Conservation (phyloP, 2,113 vertebrate species). For the Nyctibius bracteatus region DNA sequence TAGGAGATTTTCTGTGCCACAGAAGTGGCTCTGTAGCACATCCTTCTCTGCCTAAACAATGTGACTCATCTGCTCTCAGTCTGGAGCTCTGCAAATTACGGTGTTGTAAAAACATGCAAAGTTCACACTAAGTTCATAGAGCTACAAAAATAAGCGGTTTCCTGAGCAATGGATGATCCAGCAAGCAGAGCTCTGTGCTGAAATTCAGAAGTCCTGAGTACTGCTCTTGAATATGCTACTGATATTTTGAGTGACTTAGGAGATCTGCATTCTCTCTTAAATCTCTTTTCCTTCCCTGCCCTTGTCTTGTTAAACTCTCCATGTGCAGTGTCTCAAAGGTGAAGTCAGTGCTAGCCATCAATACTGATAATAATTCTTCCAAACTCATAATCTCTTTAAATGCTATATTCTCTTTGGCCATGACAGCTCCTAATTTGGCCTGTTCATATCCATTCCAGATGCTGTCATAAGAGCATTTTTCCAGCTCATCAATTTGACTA, state of each 20-base stretch:
- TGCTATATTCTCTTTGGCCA: background rate
- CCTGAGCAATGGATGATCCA: background rate
- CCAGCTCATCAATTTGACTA: background rate
- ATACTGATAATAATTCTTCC: background rate
- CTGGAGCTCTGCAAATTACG: conserved; percentile 53
- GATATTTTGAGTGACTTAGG: background rate
- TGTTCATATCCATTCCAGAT: background rate
- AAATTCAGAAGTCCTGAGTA: background rate
- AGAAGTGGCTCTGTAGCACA: conserved; percentile 47
- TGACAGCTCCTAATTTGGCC: background rate
- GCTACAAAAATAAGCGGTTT: conserved; percentile 50
- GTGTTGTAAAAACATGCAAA: conserved; percentile 57
- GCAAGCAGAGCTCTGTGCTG: background rate
- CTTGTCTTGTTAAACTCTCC: background rate
- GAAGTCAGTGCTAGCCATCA: background rate
- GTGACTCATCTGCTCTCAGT: conserved; percentile 64
- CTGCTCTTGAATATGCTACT: background rate
- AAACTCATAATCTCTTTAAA: background rate
- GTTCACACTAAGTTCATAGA: conserved; percentile 60
- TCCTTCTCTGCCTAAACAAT: conserved; percentile 51
- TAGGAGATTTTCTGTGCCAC: conserved; percentile 34
- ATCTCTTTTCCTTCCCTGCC: background rate
- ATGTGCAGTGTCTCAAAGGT: accelerated
- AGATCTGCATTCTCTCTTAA: background rate
- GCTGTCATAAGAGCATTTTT: background rate